phyloP scores from a whole-genome alignment of 2,888 invertebrate species.

The Magallana nippona region DNA sequence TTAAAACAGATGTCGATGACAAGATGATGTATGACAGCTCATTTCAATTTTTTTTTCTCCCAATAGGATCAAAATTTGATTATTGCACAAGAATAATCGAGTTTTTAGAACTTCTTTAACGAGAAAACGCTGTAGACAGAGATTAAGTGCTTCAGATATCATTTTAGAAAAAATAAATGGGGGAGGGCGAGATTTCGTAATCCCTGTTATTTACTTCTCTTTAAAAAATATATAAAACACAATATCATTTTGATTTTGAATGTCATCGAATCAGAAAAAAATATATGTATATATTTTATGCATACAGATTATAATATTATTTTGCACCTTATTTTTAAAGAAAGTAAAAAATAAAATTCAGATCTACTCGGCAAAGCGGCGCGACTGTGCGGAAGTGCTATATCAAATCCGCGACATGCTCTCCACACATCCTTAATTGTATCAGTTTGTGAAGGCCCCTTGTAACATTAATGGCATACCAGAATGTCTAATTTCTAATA shows the following conservation, averaged over 20 bases:
- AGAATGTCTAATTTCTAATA: conserved; percentile 18
- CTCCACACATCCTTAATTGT: conserved; percentile 26
- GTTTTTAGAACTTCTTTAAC: not conserved
- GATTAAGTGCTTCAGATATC: too few relatives aligned
- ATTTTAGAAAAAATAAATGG: not conserved
- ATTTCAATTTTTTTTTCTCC: not conserved
- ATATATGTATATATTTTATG: not conserved
- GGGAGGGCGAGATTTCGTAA: not conserved
- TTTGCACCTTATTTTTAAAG: not conserved
- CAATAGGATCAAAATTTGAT: not conserved
- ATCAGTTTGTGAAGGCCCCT: conserved; percentile 11
- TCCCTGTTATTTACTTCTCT: not conserved
- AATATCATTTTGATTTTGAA: not conserved
- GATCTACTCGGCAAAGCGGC: not conserved
- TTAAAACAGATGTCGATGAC: not conserved
- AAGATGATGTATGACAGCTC: not conserved
- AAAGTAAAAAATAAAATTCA: not conserved
- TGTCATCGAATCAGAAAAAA: not conserved
- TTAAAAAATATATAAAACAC: not conserved
- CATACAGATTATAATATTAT: not conserved
- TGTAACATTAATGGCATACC: not conserved
- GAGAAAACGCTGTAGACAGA: too few relatives aligned
- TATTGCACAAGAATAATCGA: not conserved
- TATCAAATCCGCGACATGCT: conserved; percentile 8
- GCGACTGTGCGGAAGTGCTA: conserved; percentile 17